Percentiles rank a stretch among this genome's conserved stretches.
phyloP scores from a whole-genome alignment of 2,113 vertebrate species.

The Caranx melampygus region DNA sequence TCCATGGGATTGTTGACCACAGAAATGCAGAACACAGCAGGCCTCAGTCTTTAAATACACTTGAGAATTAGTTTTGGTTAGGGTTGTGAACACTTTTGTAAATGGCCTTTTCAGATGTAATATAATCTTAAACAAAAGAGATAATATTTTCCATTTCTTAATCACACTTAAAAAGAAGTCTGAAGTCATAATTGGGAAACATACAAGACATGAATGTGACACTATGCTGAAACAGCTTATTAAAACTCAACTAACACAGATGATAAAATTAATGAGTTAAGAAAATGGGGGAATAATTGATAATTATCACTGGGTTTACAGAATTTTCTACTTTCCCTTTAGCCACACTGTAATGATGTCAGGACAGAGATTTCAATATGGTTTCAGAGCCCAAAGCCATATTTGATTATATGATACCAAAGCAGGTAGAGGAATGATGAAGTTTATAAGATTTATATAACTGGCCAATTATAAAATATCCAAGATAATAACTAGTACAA shows the following conservation, averaged over 20 bases:
- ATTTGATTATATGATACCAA: conserved; percentile 29
- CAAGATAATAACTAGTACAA: conserved; percentile 20
- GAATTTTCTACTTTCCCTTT: conserved; percentile 12
- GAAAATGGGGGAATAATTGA: conserved; percentile 45
- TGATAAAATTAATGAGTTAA: conserved; percentile 36
- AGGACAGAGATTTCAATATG: conserved; percentile 33
- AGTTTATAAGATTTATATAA: conserved; percentile 23
- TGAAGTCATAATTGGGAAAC: conserved; percentile 32
- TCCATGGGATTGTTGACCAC: neutral
- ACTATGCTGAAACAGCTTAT: conserved; percentile 2
- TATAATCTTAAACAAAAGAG: conserved; percentile 10
- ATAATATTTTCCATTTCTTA: conserved; percentile 11
- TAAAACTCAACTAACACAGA: conserved; percentile 16
- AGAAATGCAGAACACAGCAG: neutral
- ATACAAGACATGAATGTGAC: conserved; percentile 7
- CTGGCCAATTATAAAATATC: conserved; percentile 25
- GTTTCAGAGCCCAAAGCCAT: conserved; percentile 27
- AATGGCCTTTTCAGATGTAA: conserved; percentile 4
- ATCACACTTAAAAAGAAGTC: conserved; percentile 14
- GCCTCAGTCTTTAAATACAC: neutral
- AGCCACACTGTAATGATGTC: conserved; percentile 35
- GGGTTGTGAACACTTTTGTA: conserved; percentile 4
- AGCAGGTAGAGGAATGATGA: conserved; percentile 34
- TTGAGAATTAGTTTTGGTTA: conserved; percentile 1
- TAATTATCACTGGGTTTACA: conserved; percentile 46